A percentile compares a stretch with the other conserved stretches of the same genome.
Evolutionary conservation across 2,113 vertebrate species (phyloP).

Genomic region (Sinocyclocheilus anshuiensis): DNA sequence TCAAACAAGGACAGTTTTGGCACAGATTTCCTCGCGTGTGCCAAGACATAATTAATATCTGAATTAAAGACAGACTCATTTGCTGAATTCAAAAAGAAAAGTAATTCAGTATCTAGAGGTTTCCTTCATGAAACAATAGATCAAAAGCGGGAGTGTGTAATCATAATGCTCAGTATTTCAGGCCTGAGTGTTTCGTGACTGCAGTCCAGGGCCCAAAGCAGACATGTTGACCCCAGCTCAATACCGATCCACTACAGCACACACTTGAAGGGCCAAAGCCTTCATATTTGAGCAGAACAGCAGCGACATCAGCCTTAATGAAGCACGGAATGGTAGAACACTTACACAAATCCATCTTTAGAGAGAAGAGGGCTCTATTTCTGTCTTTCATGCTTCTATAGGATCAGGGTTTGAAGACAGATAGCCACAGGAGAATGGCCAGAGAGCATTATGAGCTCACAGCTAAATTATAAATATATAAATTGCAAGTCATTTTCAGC

Average conservation of each 20-base stretch:
- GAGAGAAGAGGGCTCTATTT: conserved; percentile 42
- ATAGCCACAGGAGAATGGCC: conserved; percentile 49
- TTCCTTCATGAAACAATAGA: conserved; percentile 12
- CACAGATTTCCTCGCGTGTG: conserved; percentile 57
- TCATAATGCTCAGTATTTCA: conserved; percentile 11
- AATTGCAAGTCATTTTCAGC: not conserved
- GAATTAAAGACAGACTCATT: conserved; percentile 65
- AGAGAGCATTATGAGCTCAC: not conserved
- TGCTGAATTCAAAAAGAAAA: conserved; percentile 58
- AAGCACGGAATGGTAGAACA: conserved; percentile 51
- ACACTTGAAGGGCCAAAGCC: conserved; percentile 63
- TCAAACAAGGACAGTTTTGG: conserved; percentile 56
- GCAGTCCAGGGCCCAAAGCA: conserved; percentile 39
- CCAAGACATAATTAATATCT: conserved; percentile 67
- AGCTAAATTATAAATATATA: not conserved
- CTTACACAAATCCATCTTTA: conserved; percentile 45
- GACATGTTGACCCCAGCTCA: conserved; percentile 31
- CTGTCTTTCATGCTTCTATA: conserved; percentile 52
- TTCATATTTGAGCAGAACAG: conserved; percentile 52
- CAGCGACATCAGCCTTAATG: conserved; percentile 54
- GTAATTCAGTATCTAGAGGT: conserved; percentile 54
- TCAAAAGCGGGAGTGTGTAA: not conserved
- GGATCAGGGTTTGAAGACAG: conserved; percentile 36
- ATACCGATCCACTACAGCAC: conserved; percentile 49
- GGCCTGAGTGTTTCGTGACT: conserved; percentile 12